These are phyloP conservation scores for Esox lucius DNA, from an alignment of 2,797 vertebrate genomes.

Conservation along the genomic window DNA sequence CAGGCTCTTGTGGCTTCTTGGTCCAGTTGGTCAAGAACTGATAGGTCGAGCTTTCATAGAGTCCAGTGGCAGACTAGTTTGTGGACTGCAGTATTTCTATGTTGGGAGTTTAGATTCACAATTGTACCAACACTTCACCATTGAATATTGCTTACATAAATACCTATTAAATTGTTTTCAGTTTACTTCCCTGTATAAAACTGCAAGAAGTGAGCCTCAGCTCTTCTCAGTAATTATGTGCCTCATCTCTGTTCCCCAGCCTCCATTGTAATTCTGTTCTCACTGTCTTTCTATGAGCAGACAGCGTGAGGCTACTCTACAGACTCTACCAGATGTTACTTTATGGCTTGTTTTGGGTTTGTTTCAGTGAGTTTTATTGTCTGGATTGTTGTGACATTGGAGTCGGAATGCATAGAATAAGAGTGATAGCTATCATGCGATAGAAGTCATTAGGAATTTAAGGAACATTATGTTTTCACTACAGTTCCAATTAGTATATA, in stretches of 20 bases:
- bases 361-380: constrained; percentile 27
- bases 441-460: neutral
- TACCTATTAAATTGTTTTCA: neutral
- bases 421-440: neutral
- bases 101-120: constrained; percentile 9
- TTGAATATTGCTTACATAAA: neutral
- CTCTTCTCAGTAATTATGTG: constrained; percentile 10
- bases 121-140: neutral
- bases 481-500: constrained; percentile 20
- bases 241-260: constrained; percentile 9
- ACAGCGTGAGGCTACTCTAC: neutral
- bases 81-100: constrained; percentile 23
- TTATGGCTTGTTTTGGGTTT: constrained; percentile 25
- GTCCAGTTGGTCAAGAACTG: neutral
- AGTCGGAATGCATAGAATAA: constrained; percentile 17
- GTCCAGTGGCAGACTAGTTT: neutral
- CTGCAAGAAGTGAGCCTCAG: constrained; percentile 13
- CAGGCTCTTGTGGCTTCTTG: neutral
- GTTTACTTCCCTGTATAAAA: neutral
- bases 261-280: neutral
- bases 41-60: neutral
- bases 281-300: neutral
- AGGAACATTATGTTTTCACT: constrained; percentile 23
- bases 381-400: constrained; percentile 19
- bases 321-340: neutral